These are phyloP conservation scores for Fringilla coelebs DNA, from an alignment of 2,797 vertebrate genomes.

Conservation along the genomic window DNA sequence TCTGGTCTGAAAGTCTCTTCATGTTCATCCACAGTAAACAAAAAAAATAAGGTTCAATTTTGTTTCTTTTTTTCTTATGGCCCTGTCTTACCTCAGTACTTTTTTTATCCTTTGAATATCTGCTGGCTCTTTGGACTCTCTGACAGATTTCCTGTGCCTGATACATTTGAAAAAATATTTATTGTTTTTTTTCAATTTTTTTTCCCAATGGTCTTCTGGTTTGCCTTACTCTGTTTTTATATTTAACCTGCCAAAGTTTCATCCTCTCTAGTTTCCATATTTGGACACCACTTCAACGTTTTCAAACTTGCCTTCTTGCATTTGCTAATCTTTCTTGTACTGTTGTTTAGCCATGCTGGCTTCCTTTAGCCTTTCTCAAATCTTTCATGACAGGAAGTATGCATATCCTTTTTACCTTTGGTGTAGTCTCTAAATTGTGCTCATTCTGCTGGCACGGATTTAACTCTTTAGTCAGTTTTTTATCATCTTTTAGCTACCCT, in stretches of 20 bases:
- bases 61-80: neutral
- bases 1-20: neutral
- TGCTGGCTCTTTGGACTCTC: neutral
- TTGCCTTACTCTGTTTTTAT: neutral
- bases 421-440: neutral
- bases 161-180: neutral
- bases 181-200: neutral
- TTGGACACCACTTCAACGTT: neutral
- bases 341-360: constrained; percentile 1
- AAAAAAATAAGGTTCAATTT: neutral
- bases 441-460: neutral
- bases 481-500: neutral
- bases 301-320: neutral
- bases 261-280: neutral
- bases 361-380: constrained; percentile 49
- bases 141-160: neutral
- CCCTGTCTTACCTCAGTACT: neutral
- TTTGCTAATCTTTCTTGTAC: constrained; percentile 1
- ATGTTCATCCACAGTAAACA: neutral
- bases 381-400: constrained; percentile 34
- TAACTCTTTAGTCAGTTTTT: neutral
- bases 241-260: constrained; percentile 7
- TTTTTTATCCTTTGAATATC: neutral
- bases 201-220: neutral
- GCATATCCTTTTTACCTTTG: constrained; percentile 30